Percentiles rank a stretch among this genome's conserved stretches.
phyloP scores from a whole-genome alignment of 2,797 vertebrate genomes.

The Coracias cyanogaster region DNA sequence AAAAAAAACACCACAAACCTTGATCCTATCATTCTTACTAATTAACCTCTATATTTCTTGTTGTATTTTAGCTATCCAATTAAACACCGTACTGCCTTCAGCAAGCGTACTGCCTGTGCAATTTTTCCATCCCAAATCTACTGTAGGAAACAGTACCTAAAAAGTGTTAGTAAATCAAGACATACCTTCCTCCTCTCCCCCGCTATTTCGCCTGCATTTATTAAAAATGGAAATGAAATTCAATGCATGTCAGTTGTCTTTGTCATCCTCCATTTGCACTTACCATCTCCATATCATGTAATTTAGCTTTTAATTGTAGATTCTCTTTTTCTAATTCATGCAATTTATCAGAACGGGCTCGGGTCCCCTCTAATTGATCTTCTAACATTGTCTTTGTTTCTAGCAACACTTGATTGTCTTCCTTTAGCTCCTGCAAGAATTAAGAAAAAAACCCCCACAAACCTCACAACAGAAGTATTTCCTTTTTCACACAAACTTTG shows the following conservation, averaged over 20 bases:
- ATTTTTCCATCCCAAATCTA: not conserved
- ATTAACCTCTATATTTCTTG: not conserved
- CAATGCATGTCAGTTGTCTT: not conserved
- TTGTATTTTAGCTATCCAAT: not conserved
- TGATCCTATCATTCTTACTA: not conserved
- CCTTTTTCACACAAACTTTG: not conserved
- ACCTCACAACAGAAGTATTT: not conserved
- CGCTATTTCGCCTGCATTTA: not conserved
- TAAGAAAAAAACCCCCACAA: not conserved
- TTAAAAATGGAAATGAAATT: not conserved
- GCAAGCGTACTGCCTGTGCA: not conserved
- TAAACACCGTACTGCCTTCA: not conserved
- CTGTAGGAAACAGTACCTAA: not conserved
- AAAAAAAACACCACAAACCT: not conserved
- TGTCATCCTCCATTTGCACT: conserved; percentile 38
- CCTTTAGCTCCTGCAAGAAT: conserved; percentile 91
- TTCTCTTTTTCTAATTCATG: conserved; percentile 97
- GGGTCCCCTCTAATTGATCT: conserved; percentile 91
- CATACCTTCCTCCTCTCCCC: not conserved
- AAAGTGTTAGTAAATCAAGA: not conserved
- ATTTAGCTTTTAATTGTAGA: conserved; percentile 94
- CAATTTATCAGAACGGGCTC: conserved; percentile 94
- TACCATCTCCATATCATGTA: conserved; percentile 98
- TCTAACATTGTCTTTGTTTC: conserved; percentile 98
- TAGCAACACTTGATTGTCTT: conserved; percentile 96